phyloP scores from a whole-genome alignment of 2,113 vertebrate genomes.

The Perca flavescens region DNA sequence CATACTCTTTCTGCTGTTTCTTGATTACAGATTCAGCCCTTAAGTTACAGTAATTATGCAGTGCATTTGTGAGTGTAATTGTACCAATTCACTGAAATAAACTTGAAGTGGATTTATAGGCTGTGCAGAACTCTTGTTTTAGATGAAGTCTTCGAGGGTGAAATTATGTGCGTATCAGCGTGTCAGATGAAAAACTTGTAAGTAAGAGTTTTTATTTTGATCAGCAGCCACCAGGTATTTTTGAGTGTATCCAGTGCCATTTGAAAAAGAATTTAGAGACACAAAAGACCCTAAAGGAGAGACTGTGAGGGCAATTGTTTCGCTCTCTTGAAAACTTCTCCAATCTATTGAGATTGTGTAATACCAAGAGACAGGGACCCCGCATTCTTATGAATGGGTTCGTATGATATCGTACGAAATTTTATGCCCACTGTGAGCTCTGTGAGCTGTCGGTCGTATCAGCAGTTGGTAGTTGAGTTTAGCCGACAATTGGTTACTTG shows the following conservation, averaged over 20 bases:
- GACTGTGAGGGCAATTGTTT: not conserved
- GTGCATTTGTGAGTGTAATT: conserved; percentile 17
- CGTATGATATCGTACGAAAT: too few relatives aligned
- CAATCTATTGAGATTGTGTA: not conserved
- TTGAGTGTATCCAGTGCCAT: not conserved
- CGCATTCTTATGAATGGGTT: too few relatives aligned
- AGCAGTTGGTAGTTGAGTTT: too few relatives aligned
- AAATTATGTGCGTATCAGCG: not conserved
- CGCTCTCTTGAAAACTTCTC: not conserved
- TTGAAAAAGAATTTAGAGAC: not conserved
- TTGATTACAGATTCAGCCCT: conserved; percentile 8
- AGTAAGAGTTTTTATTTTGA: not conserved
- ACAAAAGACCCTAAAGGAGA: not conserved
- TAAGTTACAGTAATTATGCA: conserved; percentile 17
- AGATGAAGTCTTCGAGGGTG: not conserved
- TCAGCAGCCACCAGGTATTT: not conserved
- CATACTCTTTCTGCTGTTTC: not conserved
- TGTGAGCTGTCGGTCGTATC: too few relatives aligned
- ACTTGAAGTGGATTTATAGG: conserved; percentile 26
- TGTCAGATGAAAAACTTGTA: not conserved
- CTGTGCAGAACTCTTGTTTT: conserved; percentile 4
- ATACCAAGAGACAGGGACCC: not conserved
- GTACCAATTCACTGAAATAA: conserved; percentile 31
- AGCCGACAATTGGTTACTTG: too few relatives aligned
- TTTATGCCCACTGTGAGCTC: too few relatives aligned